phyloP scores from a whole-genome alignment of 2,888 invertebrate genomes.

The Lamproptera curius region DNA sequence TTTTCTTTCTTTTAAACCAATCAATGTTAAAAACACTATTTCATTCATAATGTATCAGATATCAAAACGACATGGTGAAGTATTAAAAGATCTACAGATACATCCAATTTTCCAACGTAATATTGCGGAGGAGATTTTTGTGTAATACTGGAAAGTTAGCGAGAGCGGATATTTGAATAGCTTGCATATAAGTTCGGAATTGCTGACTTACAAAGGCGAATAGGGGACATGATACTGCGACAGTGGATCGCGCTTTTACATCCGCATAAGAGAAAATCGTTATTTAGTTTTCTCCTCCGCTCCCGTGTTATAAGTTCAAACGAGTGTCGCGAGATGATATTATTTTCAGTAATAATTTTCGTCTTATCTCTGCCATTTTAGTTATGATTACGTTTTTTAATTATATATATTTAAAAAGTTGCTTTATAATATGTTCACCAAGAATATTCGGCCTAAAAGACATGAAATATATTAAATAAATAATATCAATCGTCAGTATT shows the following conservation, averaged over 20 bases:
- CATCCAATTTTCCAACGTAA: not conserved
- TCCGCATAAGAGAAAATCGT: not conserved
- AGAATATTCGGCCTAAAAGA: no score
- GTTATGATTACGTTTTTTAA: no score
- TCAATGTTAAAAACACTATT: not conserved
- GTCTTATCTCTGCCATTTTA: no score
- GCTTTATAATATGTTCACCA: no score
- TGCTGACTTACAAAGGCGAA: not conserved
- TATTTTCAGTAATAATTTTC: no score
- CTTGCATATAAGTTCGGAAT: not conserved
- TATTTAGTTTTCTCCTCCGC: no score
- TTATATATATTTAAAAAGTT: no score
- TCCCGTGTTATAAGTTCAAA: no score
- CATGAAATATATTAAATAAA: no score
- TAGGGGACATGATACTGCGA: not conserved
- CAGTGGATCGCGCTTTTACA: not conserved
- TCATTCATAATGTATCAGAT: not conserved
- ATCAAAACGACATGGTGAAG: not conserved
- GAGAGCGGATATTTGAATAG: constrained; percentile 1
- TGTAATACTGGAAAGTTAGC: not conserved
- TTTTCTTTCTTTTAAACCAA: not conserved
- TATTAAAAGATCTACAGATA: not conserved
- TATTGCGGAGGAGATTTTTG: no score
- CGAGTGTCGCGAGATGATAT: no score
- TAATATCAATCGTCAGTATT: no score